Evolutionary conservation across 2,888 invertebrate genomes (phyloP).

Genomic region (Anticlea derivata): DNA sequence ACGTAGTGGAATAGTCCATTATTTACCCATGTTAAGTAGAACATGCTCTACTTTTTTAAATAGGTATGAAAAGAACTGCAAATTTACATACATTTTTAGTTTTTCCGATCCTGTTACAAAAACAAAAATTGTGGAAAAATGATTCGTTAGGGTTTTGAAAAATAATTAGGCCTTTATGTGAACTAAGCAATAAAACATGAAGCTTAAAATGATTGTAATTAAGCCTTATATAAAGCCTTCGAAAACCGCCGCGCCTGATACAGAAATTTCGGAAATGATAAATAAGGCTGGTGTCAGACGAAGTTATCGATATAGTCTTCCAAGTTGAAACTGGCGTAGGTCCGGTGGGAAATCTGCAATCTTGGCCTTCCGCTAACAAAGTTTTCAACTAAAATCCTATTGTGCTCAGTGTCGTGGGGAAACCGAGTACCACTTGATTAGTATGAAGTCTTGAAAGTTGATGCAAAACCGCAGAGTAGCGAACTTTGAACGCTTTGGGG

Average conservation of each 20-base stretch:
- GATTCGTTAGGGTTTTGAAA: too few relatives aligned
- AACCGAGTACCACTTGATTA: conserved; percentile 69
- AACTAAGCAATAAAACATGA: too few relatives aligned
- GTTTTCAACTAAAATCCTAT: conserved; percentile 81
- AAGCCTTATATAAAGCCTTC: too few relatives aligned
- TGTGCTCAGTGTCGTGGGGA: conserved; percentile 69
- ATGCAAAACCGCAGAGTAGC: conserved; percentile 39
- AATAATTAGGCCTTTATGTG: too few relatives aligned
- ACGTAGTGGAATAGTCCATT: background rate
- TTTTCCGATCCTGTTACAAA: too few relatives aligned
- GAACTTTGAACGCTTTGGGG: conserved; percentile 23
- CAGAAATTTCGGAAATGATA: conserved; percentile 37
- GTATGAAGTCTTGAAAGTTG: conserved; percentile 50
- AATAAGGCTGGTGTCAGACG: conserved; percentile 65
- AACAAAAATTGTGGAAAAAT: too few relatives aligned
- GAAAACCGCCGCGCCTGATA: too few relatives aligned
- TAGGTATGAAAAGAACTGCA: too few relatives aligned
- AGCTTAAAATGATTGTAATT: too few relatives aligned
- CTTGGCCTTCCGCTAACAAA: conserved; percentile 80
- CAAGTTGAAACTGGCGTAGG: conserved; percentile 76
- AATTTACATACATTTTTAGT: too few relatives aligned
- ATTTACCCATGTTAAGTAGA: background rate
- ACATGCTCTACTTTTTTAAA: background rate
- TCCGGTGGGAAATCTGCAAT: conserved; percentile 80
- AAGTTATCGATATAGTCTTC: conserved; percentile 78